These are phyloP conservation scores for Hylomyscus alleni DNA, from an alignment of 2,797 vertebrate species.

Conservation along the genomic window DNA sequence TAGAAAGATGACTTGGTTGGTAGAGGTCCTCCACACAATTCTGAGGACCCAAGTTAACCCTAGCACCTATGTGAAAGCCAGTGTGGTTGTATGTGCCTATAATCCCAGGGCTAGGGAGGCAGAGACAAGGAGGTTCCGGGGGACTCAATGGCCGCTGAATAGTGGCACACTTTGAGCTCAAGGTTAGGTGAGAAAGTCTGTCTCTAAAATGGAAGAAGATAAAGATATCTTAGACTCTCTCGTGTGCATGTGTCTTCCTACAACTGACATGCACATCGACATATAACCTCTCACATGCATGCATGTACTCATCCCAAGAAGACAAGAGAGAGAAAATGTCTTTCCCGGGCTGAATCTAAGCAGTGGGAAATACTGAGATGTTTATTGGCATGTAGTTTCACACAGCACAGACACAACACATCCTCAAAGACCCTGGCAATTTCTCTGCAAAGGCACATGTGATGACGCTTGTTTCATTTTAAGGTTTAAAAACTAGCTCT, in stretches of 20 bases:
- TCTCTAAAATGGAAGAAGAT: background rate
- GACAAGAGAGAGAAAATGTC: background rate
- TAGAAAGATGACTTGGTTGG: background rate
- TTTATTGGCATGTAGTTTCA: background rate
- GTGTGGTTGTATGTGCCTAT: background rate
- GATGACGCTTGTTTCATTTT: background rate
- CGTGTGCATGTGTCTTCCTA: background rate
- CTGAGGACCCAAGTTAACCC: background rate
- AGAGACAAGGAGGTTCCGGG: background rate
- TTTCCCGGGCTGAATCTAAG: constrained; percentile 17
- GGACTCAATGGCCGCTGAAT: background rate
- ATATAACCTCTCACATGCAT: background rate
- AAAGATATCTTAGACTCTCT: background rate
- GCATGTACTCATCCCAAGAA: background rate
- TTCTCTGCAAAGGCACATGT: background rate
- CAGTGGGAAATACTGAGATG: background rate
- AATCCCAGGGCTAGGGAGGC: background rate
- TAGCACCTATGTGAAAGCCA: background rate
- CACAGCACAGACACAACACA: background rate
- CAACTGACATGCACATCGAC: too few relatives aligned
- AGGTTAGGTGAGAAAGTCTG: background rate
- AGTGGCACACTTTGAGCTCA: background rate
- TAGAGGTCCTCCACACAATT: background rate
- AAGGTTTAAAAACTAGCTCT: background rate
- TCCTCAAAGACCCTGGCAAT: background rate